Conservation (phyloP, 1,140 invertebrate genomes). For the Bradynema listronoti region DNA sequence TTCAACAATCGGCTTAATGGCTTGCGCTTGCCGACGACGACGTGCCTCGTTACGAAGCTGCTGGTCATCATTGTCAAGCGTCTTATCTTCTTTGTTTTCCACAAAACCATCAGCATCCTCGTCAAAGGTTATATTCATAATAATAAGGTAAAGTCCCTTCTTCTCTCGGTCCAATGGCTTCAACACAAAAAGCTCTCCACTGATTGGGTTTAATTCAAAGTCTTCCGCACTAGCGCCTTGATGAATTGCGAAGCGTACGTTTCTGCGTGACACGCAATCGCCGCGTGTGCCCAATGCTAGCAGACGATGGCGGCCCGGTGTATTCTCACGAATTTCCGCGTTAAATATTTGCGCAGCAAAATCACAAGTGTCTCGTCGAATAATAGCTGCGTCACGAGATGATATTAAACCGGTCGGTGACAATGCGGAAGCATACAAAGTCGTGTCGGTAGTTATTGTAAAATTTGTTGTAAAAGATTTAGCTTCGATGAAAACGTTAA, state of each 20-base stretch:
- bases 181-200: conserved; percentile 42
- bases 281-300: conserved; percentile 29
- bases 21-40: not conserved
- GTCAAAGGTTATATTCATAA: conserved; percentile 44
- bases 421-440: too few relatives aligned
- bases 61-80: not conserved
- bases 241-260: conserved; percentile 25
- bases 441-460: too few relatives aligned
- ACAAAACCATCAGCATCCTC: conserved; percentile 2
- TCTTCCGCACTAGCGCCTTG: conserved; percentile 41
- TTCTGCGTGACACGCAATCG: conserved; percentile 12
- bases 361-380: conserved; percentile 42
- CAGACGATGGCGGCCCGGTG: conserved; percentile 24
- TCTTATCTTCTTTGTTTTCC: not conserved
- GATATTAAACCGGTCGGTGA: too few relatives aligned
- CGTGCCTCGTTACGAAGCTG: not conserved
- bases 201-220: conserved; percentile 44
- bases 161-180: conserved; percentile 45
- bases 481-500: conserved; percentile 41
- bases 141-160: conserved; percentile 42
- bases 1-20: conserved; percentile 40
- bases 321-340: conserved; percentile 45
- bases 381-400: too few relatives aligned
- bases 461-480: too few relatives aligned
- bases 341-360: conserved; percentile 43